Base-by-base conservation (phyloP, 2,113 vertebrate genomes). In the Centropristis striata region DNA sequence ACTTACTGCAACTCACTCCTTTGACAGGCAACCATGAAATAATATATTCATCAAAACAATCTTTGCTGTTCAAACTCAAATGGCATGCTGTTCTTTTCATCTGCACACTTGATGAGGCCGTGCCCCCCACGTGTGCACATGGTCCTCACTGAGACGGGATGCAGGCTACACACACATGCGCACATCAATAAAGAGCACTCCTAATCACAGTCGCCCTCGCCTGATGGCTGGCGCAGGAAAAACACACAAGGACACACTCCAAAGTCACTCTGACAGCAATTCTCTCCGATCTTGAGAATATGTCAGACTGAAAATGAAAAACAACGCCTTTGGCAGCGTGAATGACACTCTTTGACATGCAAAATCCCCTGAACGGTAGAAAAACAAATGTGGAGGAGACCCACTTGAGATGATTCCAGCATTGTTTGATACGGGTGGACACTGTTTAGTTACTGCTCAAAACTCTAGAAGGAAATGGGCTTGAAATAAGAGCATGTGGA, bases 1-100 rank as follows among this genome's bases (percentile, higher is more conserved):
- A 46, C 69, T 32, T 14, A 58, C 77, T 65, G 41, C 54, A 54
- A 76, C 44, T 80, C 82, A 41, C 46, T 44, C 47, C n/a, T 55
- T 55, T 77, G 84, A 89, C 78, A 86, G 82, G 69, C 86, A 89
- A 46, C 73, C 44, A 41, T 75, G 81, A 90, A 88, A 73, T 88
- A 91, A 90, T 87, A 68, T 72, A 90, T 88, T 90, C 81, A 85
- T 84, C 32, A 32, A 32, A 86, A 86, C 74, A 91, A 75, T 80
- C 81, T 71, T 63, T 80, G 75, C 73, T 84, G 88, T 87, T 83
- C 65, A 72, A 85, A 81, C 71, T 61, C 73, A 85, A 88, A 91
- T 73, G 85, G 67, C 92, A 73, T 71, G 80, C 81, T 68, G 77
- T 68, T 81, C 86, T 87, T 92, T 91, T 93, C 81, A 87, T 91